Percentiles rank a stretch among this genome's conserved stretches.
Evolutionary conservation across 2,113 vertebrate genomes (phyloP).

Genomic region (Dasyornis broadbenti): DNA sequence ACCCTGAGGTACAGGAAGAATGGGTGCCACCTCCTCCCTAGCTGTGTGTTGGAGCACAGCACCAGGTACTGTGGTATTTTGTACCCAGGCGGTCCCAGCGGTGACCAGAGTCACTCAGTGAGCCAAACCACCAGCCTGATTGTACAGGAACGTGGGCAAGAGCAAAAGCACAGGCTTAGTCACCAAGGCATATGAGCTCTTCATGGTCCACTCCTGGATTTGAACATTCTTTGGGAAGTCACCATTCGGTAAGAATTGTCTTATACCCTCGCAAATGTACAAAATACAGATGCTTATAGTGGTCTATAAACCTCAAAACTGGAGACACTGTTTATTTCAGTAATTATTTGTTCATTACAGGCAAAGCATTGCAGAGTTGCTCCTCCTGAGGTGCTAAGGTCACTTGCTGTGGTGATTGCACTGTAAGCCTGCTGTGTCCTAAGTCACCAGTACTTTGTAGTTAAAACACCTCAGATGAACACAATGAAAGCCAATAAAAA

Average conservation of each 20-base stretch:
- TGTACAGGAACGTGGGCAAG: not conserved
- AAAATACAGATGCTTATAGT: not conserved
- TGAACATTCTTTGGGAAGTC: not conserved
- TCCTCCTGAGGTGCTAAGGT: not conserved
- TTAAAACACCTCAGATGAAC: not conserved
- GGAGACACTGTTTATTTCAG: not conserved
- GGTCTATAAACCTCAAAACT: not conserved
- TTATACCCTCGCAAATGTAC: not conserved
- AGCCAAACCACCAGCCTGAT: not conserved
- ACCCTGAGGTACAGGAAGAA: not conserved
- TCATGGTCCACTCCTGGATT: not conserved
- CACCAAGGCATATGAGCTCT: not conserved
- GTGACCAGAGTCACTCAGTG: not conserved
- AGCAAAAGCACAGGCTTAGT: not conserved
- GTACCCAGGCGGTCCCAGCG: not conserved
- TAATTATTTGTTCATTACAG: not conserved
- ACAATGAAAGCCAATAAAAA: not conserved
- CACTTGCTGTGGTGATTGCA: not conserved
- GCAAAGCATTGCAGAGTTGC: not conserved
- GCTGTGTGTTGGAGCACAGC: not conserved
- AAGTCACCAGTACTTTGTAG: not conserved
- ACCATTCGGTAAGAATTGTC: not conserved
- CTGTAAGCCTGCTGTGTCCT: not conserved
- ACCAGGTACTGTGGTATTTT: not conserved
- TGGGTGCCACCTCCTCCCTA: accelerated